Evolutionary conservation across 2,113 vertebrate species (phyloP).

Genomic region (Anthoscopus minutus): DNA sequence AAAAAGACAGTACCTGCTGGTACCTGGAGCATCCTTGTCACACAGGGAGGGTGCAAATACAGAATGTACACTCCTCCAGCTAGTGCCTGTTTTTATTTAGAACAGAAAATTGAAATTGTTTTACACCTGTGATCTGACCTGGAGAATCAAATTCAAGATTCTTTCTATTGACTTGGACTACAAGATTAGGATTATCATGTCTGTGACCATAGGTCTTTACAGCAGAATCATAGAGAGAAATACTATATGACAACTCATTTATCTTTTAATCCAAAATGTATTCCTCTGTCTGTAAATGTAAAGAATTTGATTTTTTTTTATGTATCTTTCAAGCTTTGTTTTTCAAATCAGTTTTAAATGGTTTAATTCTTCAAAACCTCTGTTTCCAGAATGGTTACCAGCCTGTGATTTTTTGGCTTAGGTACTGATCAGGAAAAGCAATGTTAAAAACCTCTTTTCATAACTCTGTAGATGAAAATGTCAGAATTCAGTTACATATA

Average conservation of each 20-base stretch:
- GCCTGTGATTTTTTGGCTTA: neutral
- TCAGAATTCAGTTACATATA: neutral
- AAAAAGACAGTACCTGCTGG: neutral
- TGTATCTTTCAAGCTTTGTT: neutral
- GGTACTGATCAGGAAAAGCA: neutral
- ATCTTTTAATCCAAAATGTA: neutral
- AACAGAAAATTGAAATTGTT: neutral
- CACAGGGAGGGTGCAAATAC: neutral
- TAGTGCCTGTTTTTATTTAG: neutral
- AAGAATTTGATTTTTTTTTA: neutral
- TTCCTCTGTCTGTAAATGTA: neutral
- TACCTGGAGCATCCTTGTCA: fast-evolving
- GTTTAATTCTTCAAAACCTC: neutral
- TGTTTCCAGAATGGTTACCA: neutral
- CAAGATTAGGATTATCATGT: neutral
- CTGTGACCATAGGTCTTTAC: neutral
- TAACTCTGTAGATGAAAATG: neutral
- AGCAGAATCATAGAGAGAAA: neutral
- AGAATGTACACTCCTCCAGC: neutral
- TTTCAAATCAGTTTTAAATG: neutral
- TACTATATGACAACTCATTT: neutral
- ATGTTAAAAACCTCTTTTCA: neutral
- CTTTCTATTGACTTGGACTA: neutral
- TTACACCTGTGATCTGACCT: neutral
- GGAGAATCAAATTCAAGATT: neutral